Evolutionary conservation across 2,888 invertebrate genomes (phyloP), one percentile per base, ranked within the genome.

Genomic region (Hemaris fuciformis): DNA sequence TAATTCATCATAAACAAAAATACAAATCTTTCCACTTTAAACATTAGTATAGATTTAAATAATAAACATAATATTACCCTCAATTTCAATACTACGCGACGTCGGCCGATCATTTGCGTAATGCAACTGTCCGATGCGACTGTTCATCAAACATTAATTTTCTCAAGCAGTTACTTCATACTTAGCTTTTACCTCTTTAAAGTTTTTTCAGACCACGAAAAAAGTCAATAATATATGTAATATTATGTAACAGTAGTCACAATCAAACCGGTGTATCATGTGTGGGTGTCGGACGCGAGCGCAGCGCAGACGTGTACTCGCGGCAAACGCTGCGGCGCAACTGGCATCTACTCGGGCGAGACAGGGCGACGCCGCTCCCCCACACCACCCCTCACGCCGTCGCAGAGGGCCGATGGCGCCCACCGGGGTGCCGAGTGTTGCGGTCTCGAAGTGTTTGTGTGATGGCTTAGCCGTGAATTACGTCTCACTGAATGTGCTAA

Each of bases 161-260:
- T 45, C 20, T 45, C 18, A 15, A 45, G 10, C 22, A 38, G 15
- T 2, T 34, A 10, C 43, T 59, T 25, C 38, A 60, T 60, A 60
- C 38, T 41, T 60, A 60, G 48, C 48, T 48, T 38, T 48, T 48
- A 48, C 38, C n/a, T 25, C 34, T 34, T 8, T 57, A 57, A 15
- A 31, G 10, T 34, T n/a, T 48, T 53, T 27, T 6, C 53, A 22
- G 1, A 53, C 18, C 27, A 31, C 15, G 4, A 18, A 10, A n/a
- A 38, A 18, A 53, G 23, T 25, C 23, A 57, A 31, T 22, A 43
- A 18, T 58, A 41, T 41, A 25, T 60, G 46, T 76, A 69, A 70
- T 79, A 81, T 87, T 88, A 87, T 79, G 73, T 87, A 88, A 85
- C 76, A 74, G 72, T 81, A 88, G 87, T 88, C 88, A 90, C 87